These are phyloP conservation scores for Neelides folsomi DNA, from an alignment of 2,888 invertebrate genomes.

Conservation along the genomic window DNA sequence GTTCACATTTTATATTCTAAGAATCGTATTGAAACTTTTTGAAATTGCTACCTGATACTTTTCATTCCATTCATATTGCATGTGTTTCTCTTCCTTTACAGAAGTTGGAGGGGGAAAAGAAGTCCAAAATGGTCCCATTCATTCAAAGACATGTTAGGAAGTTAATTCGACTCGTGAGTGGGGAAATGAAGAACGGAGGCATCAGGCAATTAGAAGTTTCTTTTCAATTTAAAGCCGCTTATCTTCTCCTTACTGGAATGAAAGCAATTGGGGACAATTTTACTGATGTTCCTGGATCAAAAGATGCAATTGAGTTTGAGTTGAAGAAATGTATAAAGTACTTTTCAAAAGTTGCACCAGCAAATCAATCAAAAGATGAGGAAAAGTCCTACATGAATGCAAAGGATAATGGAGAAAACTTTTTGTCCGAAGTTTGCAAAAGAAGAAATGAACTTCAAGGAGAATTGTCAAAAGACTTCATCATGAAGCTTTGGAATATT, in stretches of 20 bases:
- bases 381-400: too few relatives aligned
- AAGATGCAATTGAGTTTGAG: slow-evolving; percentile 4
- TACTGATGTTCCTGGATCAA: slow-evolving; percentile 7
- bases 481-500: slow-evolving; percentile 1
- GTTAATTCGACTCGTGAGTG: slow-evolving; percentile 18
- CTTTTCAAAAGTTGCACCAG: too few relatives aligned
- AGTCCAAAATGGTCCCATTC: slow-evolving; percentile 18
- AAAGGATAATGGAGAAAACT: too few relatives aligned
- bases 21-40: neutral
- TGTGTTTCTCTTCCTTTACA: neutral
- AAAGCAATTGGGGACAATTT: slow-evolving; percentile 3
- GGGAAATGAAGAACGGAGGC: slow-evolving; percentile 6
- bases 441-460: neutral
- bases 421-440: neutral
- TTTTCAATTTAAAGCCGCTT: too few relatives aligned
- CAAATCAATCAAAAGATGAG: too few relatives aligned
- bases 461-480: neutral
- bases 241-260: too few relatives aligned
- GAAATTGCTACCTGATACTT: too few relatives aligned
- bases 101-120: slow-evolving; percentile 5
- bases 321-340: neutral
- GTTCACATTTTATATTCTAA: neutral
- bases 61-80: too few relatives aligned
- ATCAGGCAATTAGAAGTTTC: slow-evolving; percentile 2
- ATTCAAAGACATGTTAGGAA: slow-evolving; percentile 18